Evolutionary conservation across 2,888 invertebrate species (phyloP).

Genomic region (Noctua janthina): DNA sequence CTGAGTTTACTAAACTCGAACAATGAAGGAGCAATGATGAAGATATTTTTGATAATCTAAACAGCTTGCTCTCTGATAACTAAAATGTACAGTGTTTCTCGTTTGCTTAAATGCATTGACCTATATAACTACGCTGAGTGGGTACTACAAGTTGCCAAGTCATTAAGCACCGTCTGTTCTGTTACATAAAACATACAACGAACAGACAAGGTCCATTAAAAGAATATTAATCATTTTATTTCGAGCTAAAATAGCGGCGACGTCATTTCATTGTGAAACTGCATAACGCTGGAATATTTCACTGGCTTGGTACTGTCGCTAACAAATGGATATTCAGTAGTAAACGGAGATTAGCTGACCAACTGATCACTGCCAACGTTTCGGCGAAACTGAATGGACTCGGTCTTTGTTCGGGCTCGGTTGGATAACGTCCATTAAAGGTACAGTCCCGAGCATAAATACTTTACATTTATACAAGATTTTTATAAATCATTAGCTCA

Average conservation of each 20-base stretch:
- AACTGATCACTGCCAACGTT: constrained; percentile 19
- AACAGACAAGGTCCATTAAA: not conserved
- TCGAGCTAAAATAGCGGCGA: constrained; percentile 2
- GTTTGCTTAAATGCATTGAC: not conserved
- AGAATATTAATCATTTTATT: constrained; percentile 19
- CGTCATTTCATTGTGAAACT: not conserved
- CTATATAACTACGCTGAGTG: not conserved
- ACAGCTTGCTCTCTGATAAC: not conserved
- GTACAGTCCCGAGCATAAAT: not conserved
- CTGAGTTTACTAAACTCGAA: not conserved
- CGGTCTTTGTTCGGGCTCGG: not conserved
- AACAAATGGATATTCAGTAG: constrained; percentile 15
- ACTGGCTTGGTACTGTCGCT: not conserved
- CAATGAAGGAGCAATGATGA: too few relatives aligned
- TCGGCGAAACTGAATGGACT: not conserved
- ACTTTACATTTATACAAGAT: not conserved
- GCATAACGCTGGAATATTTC: constrained; percentile 29
- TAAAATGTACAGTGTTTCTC: not conserved
- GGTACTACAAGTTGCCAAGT: not conserved
- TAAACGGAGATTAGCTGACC: constrained; percentile 30
- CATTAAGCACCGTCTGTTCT: constrained; percentile 1
- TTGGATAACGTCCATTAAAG: constrained; percentile 1
- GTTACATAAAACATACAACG: constrained; percentile 1
- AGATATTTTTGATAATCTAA: too few relatives aligned
- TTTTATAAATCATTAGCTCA: not conserved